Percentiles rank a stretch among this genome's conserved stretches.
Conservation (phyloP, 2,888 invertebrate genomes). For the Andricus curvator region DNA sequence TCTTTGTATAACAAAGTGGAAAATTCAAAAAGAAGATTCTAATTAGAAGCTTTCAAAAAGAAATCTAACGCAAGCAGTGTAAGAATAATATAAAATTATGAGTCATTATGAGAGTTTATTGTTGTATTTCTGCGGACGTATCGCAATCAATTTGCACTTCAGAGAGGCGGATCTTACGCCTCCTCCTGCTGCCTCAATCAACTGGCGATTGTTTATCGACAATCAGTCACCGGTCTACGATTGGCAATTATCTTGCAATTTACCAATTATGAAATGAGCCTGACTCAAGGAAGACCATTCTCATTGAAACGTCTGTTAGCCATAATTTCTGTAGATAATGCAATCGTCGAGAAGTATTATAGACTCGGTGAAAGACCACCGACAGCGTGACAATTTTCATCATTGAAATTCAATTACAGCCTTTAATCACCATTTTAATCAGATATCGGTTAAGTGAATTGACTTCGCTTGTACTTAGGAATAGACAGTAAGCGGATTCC, state of each 20-base stretch:
- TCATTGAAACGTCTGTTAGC: constrained; percentile 5
- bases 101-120: not conserved
- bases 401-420: not conserved
- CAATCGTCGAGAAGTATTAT: not conserved
- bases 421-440: not conserved
- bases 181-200: constrained; percentile 59
- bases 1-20: no score
- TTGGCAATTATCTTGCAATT: constrained; percentile 68
- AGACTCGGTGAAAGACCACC: not conserved
- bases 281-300: constrained; percentile 47
- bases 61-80: no score
- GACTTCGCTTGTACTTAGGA: not conserved
- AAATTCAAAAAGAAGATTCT: no score
- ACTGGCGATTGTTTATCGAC: constrained; percentile 67
- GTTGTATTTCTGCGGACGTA: not conserved
- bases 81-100: not conserved
- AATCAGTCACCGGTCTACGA: constrained; percentile 62
- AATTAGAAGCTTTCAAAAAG: no score
- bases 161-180: constrained; percentile 22
- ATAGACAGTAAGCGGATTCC: not conserved
- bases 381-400: not conserved
- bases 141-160: constrained; percentile 21
- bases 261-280: constrained; percentile 61
- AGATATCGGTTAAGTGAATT: not conserved
- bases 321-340: constrained; percentile 7